Evolutionary conservation across 2,113 vertebrate genomes (phyloP).

Genomic region (Piliocolobus tephrosceles): DNA sequence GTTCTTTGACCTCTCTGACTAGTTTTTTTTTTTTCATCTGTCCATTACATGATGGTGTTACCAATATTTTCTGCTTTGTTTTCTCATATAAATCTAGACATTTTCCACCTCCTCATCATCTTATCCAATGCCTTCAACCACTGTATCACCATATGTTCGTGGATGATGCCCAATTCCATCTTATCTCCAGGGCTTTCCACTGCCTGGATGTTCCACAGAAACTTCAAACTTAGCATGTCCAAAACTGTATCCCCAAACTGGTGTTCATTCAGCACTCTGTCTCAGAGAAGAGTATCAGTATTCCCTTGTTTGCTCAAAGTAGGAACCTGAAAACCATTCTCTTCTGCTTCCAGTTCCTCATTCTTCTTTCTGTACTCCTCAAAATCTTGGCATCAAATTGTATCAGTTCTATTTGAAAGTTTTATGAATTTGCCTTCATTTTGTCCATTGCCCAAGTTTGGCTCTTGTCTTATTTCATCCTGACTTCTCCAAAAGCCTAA

Average conservation of each 20-base stretch:
- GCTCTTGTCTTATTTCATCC: not conserved
- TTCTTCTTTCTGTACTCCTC: not conserved
- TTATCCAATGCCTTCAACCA: not conserved
- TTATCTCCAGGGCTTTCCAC: not conserved
- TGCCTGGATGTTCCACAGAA: not conserved
- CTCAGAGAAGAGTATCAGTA: not conserved
- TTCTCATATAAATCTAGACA: not conserved
- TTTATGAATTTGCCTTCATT: conserved; percentile 3
- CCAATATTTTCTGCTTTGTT: not conserved
- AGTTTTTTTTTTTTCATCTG: not conserved
- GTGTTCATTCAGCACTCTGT: not conserved
- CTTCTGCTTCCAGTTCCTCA: not conserved
- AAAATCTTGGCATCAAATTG: not conserved
- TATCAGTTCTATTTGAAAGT: not conserved
- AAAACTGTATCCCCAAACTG: not conserved
- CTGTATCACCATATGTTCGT: not conserved
- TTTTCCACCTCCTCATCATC: not conserved
- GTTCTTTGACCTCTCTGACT: not conserved
- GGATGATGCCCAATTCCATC: not conserved
- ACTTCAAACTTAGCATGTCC: not conserved
- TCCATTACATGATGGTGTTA: not conserved
- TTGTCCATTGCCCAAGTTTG: not conserved
- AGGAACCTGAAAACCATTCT: not conserved
- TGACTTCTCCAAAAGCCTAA: conserved; percentile 5
- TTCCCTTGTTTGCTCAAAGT: not conserved